Evolutionary conservation across 2,888 invertebrate species (phyloP), one percentile per base, ranked within the genome.

Genomic region (Phrixothrix hirtus): DNA sequence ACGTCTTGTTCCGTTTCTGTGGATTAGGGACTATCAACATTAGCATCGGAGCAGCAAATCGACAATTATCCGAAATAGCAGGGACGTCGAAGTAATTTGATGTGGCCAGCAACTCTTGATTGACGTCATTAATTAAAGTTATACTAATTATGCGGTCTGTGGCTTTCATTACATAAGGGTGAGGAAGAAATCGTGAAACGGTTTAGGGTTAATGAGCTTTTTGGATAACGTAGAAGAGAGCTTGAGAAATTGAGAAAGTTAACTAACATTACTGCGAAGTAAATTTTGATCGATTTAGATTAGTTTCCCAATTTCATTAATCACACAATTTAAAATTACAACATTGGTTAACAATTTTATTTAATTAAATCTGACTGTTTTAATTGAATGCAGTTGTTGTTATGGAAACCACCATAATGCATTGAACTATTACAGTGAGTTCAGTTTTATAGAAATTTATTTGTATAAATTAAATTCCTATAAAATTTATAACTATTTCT

Each of bases 71-170:
- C 15, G 27, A 30, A 47, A 47, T 46, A 39, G 39, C 41, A 36
- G 47, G 47, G 47, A 42, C 51, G 55, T 55, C 55, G 57, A 55
- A 57, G 48, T 52, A 58, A 58, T 58, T 57, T 54, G 60, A 54
- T 57, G 60, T 56, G 60, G 56, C 56, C 58, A 52, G 60, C 55
- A 57, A 58, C 39, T 56, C 49, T 49, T 58, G 60, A 60, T 60
- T 58, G 60, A 58, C 59, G 57, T 52, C 57, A 47, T 60, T 60
- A 60, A 60, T 60, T 60, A 58, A 59, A 60, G 47, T 60, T 58
- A 55, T 52, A 55, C 59, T 59, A 59, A 59, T 59, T 59, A 58
- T 51, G 59, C 59, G 59, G 59, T 55, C 48, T 38, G 50, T 41
- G 56, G 56, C 31, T 56, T 56, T 42, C 53, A 56, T 50, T 55